phyloP scores from a whole-genome alignment of 2,797 vertebrate genomes.

The Dendrocincla tyrannina region DNA sequence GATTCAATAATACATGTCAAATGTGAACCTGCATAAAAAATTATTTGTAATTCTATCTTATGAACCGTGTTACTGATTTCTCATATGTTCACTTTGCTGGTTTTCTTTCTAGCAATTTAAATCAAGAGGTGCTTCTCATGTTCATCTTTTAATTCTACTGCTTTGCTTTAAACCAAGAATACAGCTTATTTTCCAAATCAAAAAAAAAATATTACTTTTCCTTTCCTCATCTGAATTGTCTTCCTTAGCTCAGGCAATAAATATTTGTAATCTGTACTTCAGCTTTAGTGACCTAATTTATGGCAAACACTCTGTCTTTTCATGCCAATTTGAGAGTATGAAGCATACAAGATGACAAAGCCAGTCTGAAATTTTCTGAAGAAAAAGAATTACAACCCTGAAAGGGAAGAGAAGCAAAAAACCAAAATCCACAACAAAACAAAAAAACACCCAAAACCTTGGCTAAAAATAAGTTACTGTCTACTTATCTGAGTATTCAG shows the following conservation, averaged over 20 bases:
- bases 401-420: neutral
- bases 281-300: slow-evolving; percentile 73
- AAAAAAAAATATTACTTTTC: neutral
- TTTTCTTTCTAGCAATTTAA: neutral
- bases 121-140: neutral
- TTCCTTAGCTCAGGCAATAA: slow-evolving; percentile 37
- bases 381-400: slow-evolving; percentile 22
- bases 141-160: neutral
- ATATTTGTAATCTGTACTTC: slow-evolving; percentile 57
- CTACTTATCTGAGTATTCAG: neutral
- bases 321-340: slow-evolving; percentile 51
- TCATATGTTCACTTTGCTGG: neutral
- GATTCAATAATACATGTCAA: neutral
- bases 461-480: slow-evolving; percentile 42
- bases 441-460: neutral
- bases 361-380: slow-evolving; percentile 56
- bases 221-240: slow-evolving; percentile 10
- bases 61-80: neutral
- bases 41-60: neutral
- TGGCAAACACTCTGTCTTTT: slow-evolving; percentile 46
- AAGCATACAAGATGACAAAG: slow-evolving; percentile 56
- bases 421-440: neutral
- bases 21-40: neutral
- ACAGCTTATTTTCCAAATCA: neutral
- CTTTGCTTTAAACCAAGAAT: neutral